Evolutionary conservation across 2,113 vertebrate species (phyloP).

Genomic region (Callithrix jacchus): DNA sequence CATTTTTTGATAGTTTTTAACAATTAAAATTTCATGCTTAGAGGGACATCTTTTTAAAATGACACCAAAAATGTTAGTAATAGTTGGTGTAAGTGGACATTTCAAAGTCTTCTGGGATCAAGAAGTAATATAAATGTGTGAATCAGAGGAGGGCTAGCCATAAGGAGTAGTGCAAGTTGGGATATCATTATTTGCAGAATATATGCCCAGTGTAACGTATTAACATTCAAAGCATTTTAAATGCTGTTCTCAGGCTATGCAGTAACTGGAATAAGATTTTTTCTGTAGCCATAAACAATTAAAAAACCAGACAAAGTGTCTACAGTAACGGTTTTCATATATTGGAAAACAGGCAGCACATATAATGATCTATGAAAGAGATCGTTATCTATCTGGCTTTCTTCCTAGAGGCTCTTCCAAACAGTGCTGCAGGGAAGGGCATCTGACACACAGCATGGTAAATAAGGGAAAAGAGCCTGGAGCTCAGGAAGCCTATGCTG

Average conservation of each 20-base stretch:
- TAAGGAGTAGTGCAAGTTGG: rapidly evolving
- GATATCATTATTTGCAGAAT: not conserved
- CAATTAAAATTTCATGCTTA: not conserved
- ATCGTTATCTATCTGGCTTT: not conserved
- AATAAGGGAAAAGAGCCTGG: not conserved
- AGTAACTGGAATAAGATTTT: not conserved
- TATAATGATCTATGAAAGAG: not conserved
- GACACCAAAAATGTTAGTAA: not conserved
- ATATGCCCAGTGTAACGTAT: not conserved
- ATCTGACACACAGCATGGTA: not conserved
- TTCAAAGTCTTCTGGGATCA: not conserved
- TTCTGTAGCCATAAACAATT: too few species aligned
- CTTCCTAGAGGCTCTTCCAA: not conserved
- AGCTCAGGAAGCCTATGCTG: not conserved
- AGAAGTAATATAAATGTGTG: not conserved
- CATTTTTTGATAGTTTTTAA: not conserved
- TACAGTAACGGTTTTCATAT: not conserved
- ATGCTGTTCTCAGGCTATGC: not conserved
- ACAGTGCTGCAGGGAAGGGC: not conserved
- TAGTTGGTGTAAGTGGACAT: not conserved
- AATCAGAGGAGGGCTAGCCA: not conserved
- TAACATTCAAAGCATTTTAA: not conserved
- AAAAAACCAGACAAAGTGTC: not conserved
- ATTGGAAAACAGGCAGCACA: not conserved
- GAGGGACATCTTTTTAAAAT: not conserved